Base-by-base conservation (phyloP, 2,888 invertebrate genomes). In the Melinopterus prodromus region DNA sequence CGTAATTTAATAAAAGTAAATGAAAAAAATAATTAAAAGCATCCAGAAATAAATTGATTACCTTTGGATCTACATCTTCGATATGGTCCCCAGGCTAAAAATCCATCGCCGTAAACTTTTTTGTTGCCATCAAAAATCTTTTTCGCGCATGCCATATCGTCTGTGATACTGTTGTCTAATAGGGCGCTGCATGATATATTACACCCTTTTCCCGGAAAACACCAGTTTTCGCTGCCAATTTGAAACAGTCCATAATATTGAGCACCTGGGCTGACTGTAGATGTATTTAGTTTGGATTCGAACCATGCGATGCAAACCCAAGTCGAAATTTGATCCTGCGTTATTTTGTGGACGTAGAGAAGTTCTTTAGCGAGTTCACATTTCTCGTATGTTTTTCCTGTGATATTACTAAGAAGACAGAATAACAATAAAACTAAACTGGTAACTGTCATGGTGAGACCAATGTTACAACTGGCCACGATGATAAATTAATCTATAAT, bases 331-430 rank as follows among this genome's bases (percentile, higher is more conserved):
- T 74, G 35, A 35, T 35, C 37, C 35, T n/a, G 35, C 16, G 71
- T 4, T 4, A 71, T 16, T 71, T 71, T 16, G 15, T 71, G 71
- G 71, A 71, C 5, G 15, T 71, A 14, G 3, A n/a, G 35, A 16
- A 71, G 71, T 71, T 71, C 71, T 71, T 71, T 71, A 14, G 71
- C 71, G 12, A 71, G 71, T 71, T 71, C 26, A 16, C 71, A 71
- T 16, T 71, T 71, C 3, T 16, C 35, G 16, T 71, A 71, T 71
- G 15, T 6, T 71, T 71, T 71, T 4, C 71, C 71, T 12, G 71
- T 26, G 12, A 12, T 12, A 15, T 15, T 26, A 16, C 12, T 16
- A 16, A n/a, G 35, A 14, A 35, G 71, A 71, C n/a, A 12, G 16
- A 70, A 16, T 16, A 71, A 71, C 16, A 71, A n/a, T 71, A 71